Evolutionary conservation across 2,888 invertebrate species (phyloP), one percentile per base, ranked within the genome.

Genomic region (Polydrusus pterygomalis): DNA sequence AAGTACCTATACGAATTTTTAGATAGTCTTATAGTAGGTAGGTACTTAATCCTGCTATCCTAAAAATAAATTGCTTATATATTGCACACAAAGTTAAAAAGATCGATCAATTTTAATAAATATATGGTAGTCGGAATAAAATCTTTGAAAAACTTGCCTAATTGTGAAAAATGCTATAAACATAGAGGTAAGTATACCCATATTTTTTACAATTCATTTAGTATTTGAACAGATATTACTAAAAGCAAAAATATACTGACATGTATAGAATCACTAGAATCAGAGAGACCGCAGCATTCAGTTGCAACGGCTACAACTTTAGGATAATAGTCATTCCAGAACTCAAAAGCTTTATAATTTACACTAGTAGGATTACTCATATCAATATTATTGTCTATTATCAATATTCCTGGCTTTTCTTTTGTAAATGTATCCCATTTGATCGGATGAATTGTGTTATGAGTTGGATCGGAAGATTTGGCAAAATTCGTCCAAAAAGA

Each of bases 271-370:
- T 70, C 11, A 56, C 65, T 62, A 10, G 76, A 76, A 62, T 68
- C 74, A 25, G 76, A 71, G 13, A n/a, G 17, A 17, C 72, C 94
- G 83, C 95, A 96, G 84, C 95, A 95, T 82, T 92, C 92, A 3
- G 91, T 92, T 0, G 94, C 92, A 77, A 93, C 91, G 82, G 92
- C 91, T 11, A 94, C 87, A 49, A 95, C 91, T 87, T 91, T 93
- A 0, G 95, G 95, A 84, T 94, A 96, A 85, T 95, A 95, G 77
- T 93, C 92, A 81, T 95, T 94, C 96, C 96, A 96, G 87, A 96
- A 96, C 78, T 93, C 92, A 78, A 95, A 91, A 20, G 94, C 92
- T 83, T 93, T 93, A 83, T 94, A 94, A 87, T 95, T 93, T 38
- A 95, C 89, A 38, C 89, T 90, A 2, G 88, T 89, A 0, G 91